phyloP scores from a whole-genome alignment of 2,113 vertebrate species.

The Orthonyx spaldingii region DNA sequence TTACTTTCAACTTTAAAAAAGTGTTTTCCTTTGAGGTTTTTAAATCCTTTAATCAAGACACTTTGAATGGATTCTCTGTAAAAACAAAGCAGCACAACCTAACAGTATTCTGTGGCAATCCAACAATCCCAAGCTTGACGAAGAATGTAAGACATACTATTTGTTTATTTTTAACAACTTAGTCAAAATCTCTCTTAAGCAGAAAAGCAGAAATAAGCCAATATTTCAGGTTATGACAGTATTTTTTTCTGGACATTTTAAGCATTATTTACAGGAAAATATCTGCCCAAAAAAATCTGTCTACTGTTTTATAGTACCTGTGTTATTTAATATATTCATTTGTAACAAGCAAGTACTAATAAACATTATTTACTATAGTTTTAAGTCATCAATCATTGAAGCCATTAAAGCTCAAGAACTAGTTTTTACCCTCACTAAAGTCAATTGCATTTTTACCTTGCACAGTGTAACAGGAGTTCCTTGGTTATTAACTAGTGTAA shows the following conservation, averaged over 20 bases:
- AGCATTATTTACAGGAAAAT: neutral
- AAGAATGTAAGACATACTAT: neutral
- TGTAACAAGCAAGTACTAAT: neutral
- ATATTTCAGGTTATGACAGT: neutral
- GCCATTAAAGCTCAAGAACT: neutral
- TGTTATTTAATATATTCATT: neutral
- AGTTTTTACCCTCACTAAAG: neutral
- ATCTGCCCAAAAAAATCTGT: neutral
- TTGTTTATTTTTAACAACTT: neutral
- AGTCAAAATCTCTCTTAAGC: neutral
- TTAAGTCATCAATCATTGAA: neutral
- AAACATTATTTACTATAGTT: neutral
- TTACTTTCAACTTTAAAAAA: neutral
- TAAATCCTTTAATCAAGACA: neutral
- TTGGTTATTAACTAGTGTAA: neutral
- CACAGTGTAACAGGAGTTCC: neutral
- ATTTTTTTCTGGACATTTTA: neutral
- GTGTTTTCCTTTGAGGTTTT: neutral
- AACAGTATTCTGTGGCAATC: neutral
- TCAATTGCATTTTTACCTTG: neutral
- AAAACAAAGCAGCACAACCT: neutral
- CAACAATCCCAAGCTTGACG: neutral
- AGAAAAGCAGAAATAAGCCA: neutral
- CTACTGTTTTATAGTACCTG: neutral
- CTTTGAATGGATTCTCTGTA: neutral